Evolutionary conservation across 30 jellyfish, hydroid and myxozoan species (phyloP).

Genomic region (Pelagia noctiluca): DNA sequence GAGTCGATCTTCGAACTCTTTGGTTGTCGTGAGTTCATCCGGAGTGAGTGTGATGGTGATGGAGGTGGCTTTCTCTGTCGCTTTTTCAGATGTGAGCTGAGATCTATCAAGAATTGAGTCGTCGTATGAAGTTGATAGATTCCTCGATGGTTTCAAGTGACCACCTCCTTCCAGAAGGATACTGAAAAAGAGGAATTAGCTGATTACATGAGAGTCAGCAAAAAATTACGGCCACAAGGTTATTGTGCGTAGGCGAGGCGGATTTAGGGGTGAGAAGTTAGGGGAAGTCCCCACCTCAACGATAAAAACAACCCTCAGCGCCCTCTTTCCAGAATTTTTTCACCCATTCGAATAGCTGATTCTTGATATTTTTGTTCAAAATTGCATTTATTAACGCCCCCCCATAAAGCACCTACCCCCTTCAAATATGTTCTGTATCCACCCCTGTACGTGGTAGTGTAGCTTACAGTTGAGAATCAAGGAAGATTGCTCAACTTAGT

Average conservation of each 20-base stretch:
- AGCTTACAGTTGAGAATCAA: too few relatives aligned
- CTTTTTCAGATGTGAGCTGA: not conserved
- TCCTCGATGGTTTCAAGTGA: not conserved
- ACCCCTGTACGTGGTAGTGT: too few relatives aligned
- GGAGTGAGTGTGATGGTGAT: constrained; percentile 81
- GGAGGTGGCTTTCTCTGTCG: constrained; percentile 26
- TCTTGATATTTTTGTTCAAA: too few relatives aligned
- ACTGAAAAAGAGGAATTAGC: constrained; percentile 22
- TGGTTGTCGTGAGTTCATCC: constrained; percentile 81
- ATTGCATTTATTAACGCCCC: too few relatives aligned
- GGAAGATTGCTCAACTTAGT: too few relatives aligned
- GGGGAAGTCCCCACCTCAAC: not conserved
- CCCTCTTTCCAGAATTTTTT: not conserved
- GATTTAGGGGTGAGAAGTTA: not conserved
- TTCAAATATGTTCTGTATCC: too few relatives aligned
- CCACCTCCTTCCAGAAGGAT: constrained; percentile 71
- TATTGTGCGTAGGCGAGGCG: not conserved
- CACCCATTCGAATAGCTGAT: not conserved
- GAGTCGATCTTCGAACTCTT: constrained; percentile 89
- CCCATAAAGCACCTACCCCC: too few relatives aligned
- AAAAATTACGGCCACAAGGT: not conserved
- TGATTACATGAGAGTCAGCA: not conserved
- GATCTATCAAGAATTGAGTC: not conserved
- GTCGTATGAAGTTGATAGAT: not conserved
- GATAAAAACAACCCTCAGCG: not conserved